Evolutionary conservation across 2,888 invertebrate species (phyloP), one percentile per base, ranked within the genome.

Genomic region (Himalopsyche anomala): DNA sequence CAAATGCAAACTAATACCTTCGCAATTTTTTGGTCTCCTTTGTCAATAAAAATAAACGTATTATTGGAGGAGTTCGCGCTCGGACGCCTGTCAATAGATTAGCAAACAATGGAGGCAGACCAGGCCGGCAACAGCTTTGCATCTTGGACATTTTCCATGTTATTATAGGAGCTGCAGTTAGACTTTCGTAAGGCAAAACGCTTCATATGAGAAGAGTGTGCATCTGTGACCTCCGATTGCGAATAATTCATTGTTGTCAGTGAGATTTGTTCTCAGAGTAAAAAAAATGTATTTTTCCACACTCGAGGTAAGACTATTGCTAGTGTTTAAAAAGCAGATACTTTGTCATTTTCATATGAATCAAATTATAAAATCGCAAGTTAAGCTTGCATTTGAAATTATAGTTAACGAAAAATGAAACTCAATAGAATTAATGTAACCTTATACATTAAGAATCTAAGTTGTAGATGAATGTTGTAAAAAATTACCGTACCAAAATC

Each of bases 11-110:
- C 9, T 9, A 62, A 28, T 62, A 19, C 19, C 5, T 62, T 3
- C 19, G 62, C 62, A 28, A 62, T 28, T 62, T 62, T 62, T 62
- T 62, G 19, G 62, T 62, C 62, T 19, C 62, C 62, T 62, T 62
- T 62, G 62, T 62, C 62, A 62, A 62, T 62, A 62, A 62, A 19
- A 19, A 62, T 28, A 19, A 62, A 62, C 19, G 62, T 62, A 62
- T 62, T 62, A 19, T 62, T 62, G 8, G 62, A 62, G 6, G 5
- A n/a, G 19, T 62, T 62, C 62, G 62, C 62, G 62, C 62, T 62
- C 62, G 19, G 28, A 62, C 62, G 62, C 62, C 8, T 19, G 6
- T 62, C 19, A 62, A 62, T 2, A 62, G 28, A 62, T 62, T 62
- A 62, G 62, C 2, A 8, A 8, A 62, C 62, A 62, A 62, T 62